Evolutionary conservation across 2,113 vertebrate species (phyloP).

Genomic region (Grammomys surdaster): DNA sequence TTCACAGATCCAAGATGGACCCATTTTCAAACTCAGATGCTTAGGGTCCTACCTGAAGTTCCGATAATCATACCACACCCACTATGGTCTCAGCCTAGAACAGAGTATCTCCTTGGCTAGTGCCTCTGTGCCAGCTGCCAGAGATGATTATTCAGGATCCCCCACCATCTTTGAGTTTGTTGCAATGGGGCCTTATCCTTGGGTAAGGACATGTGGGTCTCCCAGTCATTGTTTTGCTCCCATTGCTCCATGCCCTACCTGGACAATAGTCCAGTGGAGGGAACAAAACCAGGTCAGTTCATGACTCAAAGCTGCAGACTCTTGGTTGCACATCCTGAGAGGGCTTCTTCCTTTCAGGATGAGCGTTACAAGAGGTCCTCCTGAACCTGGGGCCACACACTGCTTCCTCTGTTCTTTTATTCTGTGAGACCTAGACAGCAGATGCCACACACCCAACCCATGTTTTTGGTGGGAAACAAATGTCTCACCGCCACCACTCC

Average conservation of each 20-base stretch:
- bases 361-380: background rate
- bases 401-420: background rate
- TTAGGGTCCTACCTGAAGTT: background rate
- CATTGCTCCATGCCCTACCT: background rate
- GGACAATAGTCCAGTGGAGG: background rate
- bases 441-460: background rate
- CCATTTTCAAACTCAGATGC: background rate
- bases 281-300: background rate
- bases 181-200: accelerated
- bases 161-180: background rate
- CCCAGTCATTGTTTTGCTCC: background rate
- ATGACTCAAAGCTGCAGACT: too few relatives aligned
- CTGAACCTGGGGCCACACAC: background rate
- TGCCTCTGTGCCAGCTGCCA: background rate
- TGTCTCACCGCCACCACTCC: background rate
- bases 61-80: accelerated
- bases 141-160: background rate
- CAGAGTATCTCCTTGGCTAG: background rate
- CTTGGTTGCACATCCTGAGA: background rate
- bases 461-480: background rate
- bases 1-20: background rate
- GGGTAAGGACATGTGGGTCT: background rate
- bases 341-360: background rate
- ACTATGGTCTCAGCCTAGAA: background rate
- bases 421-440: accelerated